Percentiles rank a stretch among this genome's conserved stretches.
Conservation (phyloP, 2,888 invertebrate genomes). For the Dynastes maya region DNA sequence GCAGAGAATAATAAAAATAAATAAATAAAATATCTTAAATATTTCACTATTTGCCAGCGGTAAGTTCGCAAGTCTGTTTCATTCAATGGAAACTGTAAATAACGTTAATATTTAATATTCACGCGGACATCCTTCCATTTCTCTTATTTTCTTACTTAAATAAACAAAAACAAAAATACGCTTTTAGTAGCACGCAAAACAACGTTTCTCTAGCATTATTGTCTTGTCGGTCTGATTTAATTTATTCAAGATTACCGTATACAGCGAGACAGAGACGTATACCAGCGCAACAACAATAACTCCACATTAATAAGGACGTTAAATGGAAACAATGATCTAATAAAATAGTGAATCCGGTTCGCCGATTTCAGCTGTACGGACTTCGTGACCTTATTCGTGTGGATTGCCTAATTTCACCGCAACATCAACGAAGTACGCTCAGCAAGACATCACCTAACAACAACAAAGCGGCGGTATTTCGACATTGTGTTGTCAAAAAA, state of each 20-base stretch:
- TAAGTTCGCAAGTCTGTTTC: neutral
- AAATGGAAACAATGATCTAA: conserved; percentile 46
- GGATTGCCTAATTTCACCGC: conserved; percentile 44
- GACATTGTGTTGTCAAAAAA: conserved; percentile 45
- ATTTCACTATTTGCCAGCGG: too few relatives aligned
- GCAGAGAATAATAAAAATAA: too few relatives aligned
- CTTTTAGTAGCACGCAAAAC: conserved; percentile 1
- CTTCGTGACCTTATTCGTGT: conserved; percentile 42
- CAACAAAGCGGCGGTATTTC: conserved; percentile 36
- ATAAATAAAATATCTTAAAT: too few relatives aligned
- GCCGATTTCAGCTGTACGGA: conserved; percentile 34
- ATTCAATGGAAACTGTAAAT: neutral
- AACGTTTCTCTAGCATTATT: conserved; percentile 34
- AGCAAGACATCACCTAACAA: conserved; percentile 41
- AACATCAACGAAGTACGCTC: conserved; percentile 27
- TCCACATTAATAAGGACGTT: conserved; percentile 43
- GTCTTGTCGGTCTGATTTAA: conserved; percentile 41
- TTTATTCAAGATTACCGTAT: conserved; percentile 37
- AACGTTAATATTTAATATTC: too few relatives aligned
- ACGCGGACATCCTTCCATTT: too few relatives aligned
- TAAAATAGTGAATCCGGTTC: conserved; percentile 46
- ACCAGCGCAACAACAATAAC: conserved; percentile 40
- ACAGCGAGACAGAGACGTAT: conserved; percentile 28
- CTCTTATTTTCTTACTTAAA: conserved; percentile 15
- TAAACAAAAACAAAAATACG: conserved; percentile 30